Base-by-base conservation (phyloP, 2,113 vertebrate species). In the Aphelocoma coerulescens region DNA sequence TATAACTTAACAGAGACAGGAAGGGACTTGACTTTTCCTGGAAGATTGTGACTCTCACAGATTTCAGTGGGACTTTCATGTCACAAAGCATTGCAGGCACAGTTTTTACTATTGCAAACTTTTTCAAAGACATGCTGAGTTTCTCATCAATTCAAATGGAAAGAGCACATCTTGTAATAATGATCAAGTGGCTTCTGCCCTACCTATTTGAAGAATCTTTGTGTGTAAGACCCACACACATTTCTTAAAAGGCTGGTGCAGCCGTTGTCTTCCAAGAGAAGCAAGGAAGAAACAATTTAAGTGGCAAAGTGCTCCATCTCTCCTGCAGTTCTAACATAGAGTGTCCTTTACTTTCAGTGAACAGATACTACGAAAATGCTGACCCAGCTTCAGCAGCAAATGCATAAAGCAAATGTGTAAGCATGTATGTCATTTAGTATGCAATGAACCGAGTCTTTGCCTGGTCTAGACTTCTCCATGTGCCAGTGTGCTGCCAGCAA, bases 11-110 rank as follows among this genome's bases (percentile, higher is more conserved):
- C 0, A 3, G 62, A 89, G 78, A 43, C 48, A 78, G 54, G 76
- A 84, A 92, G n/a, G 28, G 27, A 94, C 48, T 46, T 57, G 54
- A 84, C n/a, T 59, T 91, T 79, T 91, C 57, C 68, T 65, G 89
- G 69, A 85, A 92, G 73, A 65, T 8, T 3, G 5, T 39, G 52
- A 88, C 48, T 89, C 77, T 46, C 20, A 48, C 4, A 51, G 75
- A 63, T 63, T 81, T 79, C 80, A 59, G 16, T 20, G 44, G 37
- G 58, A 33, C 27, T 82, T 83, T 74, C 57, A 41, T 1, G 5
- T 23, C 65, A 75, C 43, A 63, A 23, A 65, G 37, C 35, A 63
- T 13, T 35, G 62, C 76, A 66, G 49, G 32, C 65, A 86, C 39
- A 82, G 78, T 6, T 84, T 88, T 66, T 51, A 63, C 49, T 46